Evolutionary conservation across 2,113 vertebrate species (phyloP).

Genomic region (Tetrax tetrax): DNA sequence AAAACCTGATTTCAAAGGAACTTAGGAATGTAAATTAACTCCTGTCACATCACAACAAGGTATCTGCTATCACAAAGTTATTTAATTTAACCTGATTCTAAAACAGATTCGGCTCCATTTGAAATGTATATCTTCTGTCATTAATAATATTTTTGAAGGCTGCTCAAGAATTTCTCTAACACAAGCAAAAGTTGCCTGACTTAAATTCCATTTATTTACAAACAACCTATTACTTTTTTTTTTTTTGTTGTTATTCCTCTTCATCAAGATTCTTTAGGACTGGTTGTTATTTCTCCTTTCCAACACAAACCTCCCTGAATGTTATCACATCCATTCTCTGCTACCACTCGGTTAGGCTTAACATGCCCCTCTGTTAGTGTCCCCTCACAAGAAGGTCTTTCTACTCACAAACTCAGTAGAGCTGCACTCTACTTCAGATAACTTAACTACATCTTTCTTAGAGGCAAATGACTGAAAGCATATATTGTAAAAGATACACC

Average conservation of each 20-base stretch:
- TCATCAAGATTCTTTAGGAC: neutral
- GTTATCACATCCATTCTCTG: neutral
- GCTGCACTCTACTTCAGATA: neutral
- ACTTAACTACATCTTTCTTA: neutral
- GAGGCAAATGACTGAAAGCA: neutral
- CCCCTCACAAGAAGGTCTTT: neutral
- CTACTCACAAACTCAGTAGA: neutral
- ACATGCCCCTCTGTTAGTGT: neutral
- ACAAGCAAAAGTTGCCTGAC: neutral
- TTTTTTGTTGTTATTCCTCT: neutral
- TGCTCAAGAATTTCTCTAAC: neutral
- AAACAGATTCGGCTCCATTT: neutral
- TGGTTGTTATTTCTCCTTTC: neutral
- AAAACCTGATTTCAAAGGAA: slow-evolving; percentile 8
- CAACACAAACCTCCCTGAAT: neutral
- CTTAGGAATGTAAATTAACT: slow-evolving; percentile 12
- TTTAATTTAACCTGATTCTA: slow-evolving; percentile 18
- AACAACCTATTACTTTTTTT: neutral
- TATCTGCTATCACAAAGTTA: neutral
- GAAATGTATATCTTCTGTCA: neutral
- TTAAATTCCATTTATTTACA: neutral
- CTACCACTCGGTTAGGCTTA: neutral
- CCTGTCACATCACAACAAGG: neutral
- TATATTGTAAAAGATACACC: neutral
- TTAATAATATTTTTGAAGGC: neutral